Base-by-base conservation (phyloP, 2,797 vertebrate species). In the Orientallactaga sibirica region DNA sequence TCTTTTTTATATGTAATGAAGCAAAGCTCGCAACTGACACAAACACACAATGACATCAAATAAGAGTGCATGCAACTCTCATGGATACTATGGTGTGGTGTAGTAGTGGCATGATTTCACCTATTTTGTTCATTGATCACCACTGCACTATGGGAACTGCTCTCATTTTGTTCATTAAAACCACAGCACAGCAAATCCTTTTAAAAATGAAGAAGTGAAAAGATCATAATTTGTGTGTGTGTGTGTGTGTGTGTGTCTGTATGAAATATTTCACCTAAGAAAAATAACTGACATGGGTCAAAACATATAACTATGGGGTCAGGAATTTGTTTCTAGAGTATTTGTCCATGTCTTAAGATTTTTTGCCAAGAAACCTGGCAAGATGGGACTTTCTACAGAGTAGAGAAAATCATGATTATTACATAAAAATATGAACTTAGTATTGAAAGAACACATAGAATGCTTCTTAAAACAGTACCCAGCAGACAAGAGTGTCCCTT, bases 341-440 rank as follows among this genome's bases (percentile, higher is more conserved):
- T 16, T 58, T 8, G 58, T 61, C 27, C 27, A 27, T 71, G n/a
- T 67, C n/a, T 95, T 92, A 70, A 37, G 58, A 79, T 95, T 70
- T 83, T 89, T 52, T 89, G 9, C 19, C 41, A 64, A 75, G 52
- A 61, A 92, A 76, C 92, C 48, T n/a, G 48, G 25, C n/a, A 29
- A 52, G 20, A 8, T 55, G 16, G 10, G n/a, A 55, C 37, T 62
- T 73, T 12, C 33, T 8, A 4, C 0, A 15, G 20, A 48, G 33
- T 12, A 48, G 20, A 93, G 24, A 62, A n/a, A 20, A 48, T 58
- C 10, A 15, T 84, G 20, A 41, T 68, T 84, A 37, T 41, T 22
- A 64, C 22, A 27, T 15, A 55, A 66, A 90, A 92, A 67, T 5
- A 67, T 2, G 37, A 29, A n/a, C 11, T 7, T 29, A 62, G 24